These are phyloP conservation scores for Psittacula cyanocephala DNA, from an alignment of 2,113 vertebrate species.

Conservation along the genomic window DNA sequence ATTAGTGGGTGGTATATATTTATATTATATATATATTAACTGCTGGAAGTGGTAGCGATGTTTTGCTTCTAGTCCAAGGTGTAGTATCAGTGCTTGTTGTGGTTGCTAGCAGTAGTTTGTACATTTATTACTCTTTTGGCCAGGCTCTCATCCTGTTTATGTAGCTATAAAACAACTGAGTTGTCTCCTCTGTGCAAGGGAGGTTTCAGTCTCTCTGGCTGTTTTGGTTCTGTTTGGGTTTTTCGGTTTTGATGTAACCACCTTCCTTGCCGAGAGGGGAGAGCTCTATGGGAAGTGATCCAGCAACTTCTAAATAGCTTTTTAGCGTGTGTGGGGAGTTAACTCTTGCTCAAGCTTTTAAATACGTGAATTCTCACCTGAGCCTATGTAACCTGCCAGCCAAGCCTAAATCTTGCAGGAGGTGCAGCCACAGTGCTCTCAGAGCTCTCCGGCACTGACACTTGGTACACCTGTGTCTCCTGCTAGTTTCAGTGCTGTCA, in stretches of 20 bases:
- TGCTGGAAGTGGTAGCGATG: not conserved
- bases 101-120: not conserved
- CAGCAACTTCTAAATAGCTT: slow-evolving; percentile 7
- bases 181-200: not conserved
- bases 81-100: not conserved
- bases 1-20: not conserved
- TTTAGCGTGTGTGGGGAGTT: not conserved
- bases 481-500: slow-evolving; percentile 47
- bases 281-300: not conserved
- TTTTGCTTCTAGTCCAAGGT: not conserved
- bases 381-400: slow-evolving; percentile 34
- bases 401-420: slow-evolving; percentile 20
- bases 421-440: slow-evolving; percentile 3
- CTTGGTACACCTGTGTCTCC: slow-evolving; percentile 51
- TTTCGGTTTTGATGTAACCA: not conserved
- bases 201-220: not conserved
- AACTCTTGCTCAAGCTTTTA: slow-evolving; percentile 42
- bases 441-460: slow-evolving; percentile 38
- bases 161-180: not conserved
- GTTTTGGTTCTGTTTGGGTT: not conserved
- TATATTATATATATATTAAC: not conserved
- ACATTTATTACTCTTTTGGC: not conserved
- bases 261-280: not conserved
- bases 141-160: not conserved
- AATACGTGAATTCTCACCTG: not conserved